Base-by-base conservation (phyloP, 2,797 vertebrate species). In the Microtus californicus region DNA sequence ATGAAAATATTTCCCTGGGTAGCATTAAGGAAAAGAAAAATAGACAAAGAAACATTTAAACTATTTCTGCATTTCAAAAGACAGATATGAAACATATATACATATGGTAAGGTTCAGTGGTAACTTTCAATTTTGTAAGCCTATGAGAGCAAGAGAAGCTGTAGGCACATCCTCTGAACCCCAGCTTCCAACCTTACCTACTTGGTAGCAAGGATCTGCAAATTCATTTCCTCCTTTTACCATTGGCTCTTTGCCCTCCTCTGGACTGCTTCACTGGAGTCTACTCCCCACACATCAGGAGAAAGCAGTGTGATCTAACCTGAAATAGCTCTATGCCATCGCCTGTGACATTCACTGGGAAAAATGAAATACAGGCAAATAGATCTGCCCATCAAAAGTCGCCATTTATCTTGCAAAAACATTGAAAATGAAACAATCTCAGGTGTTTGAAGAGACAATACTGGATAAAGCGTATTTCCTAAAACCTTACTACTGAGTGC, bases 31-130 rank as follows among this genome's bases (percentile, higher is more conserved):
- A 99, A 99, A 98, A 98, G 97, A 97, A 98, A 99, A 98, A 98
- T 98, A 98, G 98, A 99, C 98, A 98, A 98, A 99, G 98, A 98
- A 98, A 99, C 98, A 98, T 98, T 98, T 98, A 98, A 98, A 98
- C 98, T 98, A 98, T 98, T 98, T 99, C 98, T 98, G 98, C 98
- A 98, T 98, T 99, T 99, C 98, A 99, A 99, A 99, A 98, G 98
- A 99, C 99, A 99, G 99, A 99, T 99, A 98, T 99, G 98, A 99
- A 99, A 99, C 99, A 98, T 98, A 99, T 99, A 98, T 99, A 99
- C 98, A 99, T 97, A 97, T 97, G 98, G 99, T 99, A 99, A 99
- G 98, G 98, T 98, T 98, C 98, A 87, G 97, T 98, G 98, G 98
- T 98, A 99, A 99, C 98, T 98, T 98, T 97, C 97, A 67, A 90